Conservation (phyloP, 2,113 vertebrate species). For the Eonycteris spelaea region DNA sequence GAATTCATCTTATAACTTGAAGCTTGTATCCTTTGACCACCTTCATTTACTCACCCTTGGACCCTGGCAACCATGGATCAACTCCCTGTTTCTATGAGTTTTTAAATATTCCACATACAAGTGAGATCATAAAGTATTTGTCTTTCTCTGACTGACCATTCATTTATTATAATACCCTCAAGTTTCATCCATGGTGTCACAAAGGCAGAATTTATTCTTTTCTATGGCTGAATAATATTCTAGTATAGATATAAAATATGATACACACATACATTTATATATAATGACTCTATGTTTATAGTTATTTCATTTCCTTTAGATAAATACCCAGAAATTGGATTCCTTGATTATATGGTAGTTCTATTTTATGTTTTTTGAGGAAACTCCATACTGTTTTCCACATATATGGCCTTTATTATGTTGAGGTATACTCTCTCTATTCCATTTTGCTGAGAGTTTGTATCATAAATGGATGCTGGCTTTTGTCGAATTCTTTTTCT, state of each 20-base stretch:
- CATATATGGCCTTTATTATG: background rate
- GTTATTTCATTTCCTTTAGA: background rate
- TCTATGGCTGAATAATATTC: background rate
- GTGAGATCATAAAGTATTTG: background rate
- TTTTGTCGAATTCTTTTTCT: too few species aligned
- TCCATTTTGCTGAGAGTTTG: too few species aligned
- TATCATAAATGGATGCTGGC: too few species aligned
- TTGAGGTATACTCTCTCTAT: too few species aligned
- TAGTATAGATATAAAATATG: background rate
- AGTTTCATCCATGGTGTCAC: background rate
- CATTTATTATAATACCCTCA: background rate
- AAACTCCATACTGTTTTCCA: background rate
- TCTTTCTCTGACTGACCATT: background rate
- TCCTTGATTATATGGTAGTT: background rate
- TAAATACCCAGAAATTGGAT: background rate
- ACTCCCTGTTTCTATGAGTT: background rate
- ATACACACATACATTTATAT: background rate
- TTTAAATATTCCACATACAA: background rate
- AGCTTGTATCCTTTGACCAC: background rate
- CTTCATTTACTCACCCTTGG: background rate
- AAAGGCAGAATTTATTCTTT: background rate
- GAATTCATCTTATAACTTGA: background rate
- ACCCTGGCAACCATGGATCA: background rate
- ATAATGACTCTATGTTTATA: background rate
- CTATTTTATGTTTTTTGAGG: background rate